Conservation (phyloP, 2,113 vertebrate genomes). For the Apeltes quadracus region DNA sequence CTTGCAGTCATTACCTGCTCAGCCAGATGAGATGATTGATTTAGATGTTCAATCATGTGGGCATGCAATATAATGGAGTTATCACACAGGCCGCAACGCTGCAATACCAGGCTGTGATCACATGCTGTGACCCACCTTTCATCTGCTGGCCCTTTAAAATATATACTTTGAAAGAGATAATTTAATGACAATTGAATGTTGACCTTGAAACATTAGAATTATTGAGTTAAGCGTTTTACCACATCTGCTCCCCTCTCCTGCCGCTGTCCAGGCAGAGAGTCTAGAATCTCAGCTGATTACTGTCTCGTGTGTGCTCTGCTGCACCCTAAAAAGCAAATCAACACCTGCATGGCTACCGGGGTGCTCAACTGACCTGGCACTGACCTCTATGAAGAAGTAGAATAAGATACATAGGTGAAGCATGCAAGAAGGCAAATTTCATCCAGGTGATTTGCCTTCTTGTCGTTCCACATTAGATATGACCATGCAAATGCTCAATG, state of each 20-base stretch:
- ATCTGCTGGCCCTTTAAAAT: neutral
- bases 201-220: neutral
- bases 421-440: neutral
- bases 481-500: neutral
- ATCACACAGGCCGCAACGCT: neutral
- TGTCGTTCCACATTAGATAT: neutral
- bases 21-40: slow-evolving; percentile 1
- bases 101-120: neutral
- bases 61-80: neutral
- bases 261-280: neutral
- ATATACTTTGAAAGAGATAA: neutral
- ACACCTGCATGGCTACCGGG: neutral
- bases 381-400: neutral
- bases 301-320: neutral
- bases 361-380: neutral
- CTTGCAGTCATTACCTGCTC: neutral
- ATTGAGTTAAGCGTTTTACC: neutral
- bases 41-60: neutral
- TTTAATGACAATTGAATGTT: neutral
- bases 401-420: neutral
- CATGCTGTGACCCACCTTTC: neutral
- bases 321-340: neutral
- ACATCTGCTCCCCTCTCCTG: neutral
- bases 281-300: neutral
- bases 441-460: neutral